Base-by-base conservation (phyloP, 1,140 invertebrate genomes). In the Zaprionus tsacasi region DNA sequence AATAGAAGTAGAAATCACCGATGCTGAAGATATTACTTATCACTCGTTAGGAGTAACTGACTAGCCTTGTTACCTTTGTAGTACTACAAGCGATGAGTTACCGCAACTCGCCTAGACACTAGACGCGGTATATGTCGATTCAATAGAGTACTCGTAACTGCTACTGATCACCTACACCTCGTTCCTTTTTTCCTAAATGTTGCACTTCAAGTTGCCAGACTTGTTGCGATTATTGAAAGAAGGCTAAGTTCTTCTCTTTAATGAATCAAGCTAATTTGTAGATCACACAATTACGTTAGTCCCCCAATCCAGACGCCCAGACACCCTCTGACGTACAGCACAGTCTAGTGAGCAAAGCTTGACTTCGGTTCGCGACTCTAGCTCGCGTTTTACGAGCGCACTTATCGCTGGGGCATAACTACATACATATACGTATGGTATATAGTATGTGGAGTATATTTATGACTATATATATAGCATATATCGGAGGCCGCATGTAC, bases 401-500 rank as follows among this genome's bases (percentile, higher is more conserved):
- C 40, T 52, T 12, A 43, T 56, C 21, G 15, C 13, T 43, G 21
- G 45, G 17, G 17, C 45, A 50, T 25, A 21, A 25, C 45, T 50
- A 52, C 21, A 1, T 21, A 21, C 2, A 2, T 21, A 21, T 2
- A 21, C 2, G 21, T 21, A 21, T 2, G 21, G 21, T 21, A 21
- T 15, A 50, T 50, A 50, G 45, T 50, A 50, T 50, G 45, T 50
- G 21, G 15, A 8, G n/a, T 50, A 50, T 50, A 50, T 33, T 21
- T 8, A 48, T 61, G 27, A 15, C 54, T 58, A 66, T 57, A 82
- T 61, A 54, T 48, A 72, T 63, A 4, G 3, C 27, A 30, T 30
- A 76, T 58, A 35, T 58, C 12, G 33, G 21, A 30, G 27, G 70
- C 40, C 40, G 8, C 40, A 45, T 69, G 63, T 79, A 60, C 40